Evolutionary conservation across 2,888 invertebrate genomes (phyloP).

Genomic region (Thera obeliscata): DNA sequence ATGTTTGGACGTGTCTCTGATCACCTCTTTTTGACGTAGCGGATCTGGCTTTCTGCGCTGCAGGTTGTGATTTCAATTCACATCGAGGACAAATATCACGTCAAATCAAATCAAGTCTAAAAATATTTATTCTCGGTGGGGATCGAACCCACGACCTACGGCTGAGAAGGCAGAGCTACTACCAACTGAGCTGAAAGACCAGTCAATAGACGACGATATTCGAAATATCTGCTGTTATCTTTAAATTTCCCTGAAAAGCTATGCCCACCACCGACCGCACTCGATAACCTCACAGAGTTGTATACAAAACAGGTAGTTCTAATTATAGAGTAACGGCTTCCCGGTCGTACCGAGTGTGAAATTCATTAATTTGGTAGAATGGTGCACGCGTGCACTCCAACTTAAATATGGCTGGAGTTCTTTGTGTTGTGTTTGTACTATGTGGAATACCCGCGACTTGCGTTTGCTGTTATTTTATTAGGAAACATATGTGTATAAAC

Average conservation of each 20-base stretch:
- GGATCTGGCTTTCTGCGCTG: too few relatives aligned
- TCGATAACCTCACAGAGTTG: conserved; percentile 46
- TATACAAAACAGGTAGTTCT: conserved; percentile 53
- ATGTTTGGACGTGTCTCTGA: too few relatives aligned
- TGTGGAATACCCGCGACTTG: background rate
- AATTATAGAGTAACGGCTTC: conserved; percentile 50
- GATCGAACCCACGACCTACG: too few relatives aligned
- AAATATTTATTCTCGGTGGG: too few relatives aligned
- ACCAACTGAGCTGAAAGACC: too few relatives aligned
- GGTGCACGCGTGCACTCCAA: conserved; percentile 12
- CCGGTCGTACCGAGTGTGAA: conserved; percentile 32
- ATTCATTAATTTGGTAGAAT: conserved; percentile 27
- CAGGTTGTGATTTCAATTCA: too few relatives aligned
- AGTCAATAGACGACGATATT: background rate
- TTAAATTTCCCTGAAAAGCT: background rate
- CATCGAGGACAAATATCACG: too few relatives aligned
- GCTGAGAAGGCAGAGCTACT: too few relatives aligned
- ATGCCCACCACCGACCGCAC: background rate
- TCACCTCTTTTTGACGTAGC: too few relatives aligned
- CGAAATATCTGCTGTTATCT: background rate
- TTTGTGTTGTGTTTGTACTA: background rate
- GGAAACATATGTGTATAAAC: too few relatives aligned
- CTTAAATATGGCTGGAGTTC: conserved; percentile 2
- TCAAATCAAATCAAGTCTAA: too few relatives aligned
- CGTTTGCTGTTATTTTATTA: background rate